Percentiles rank a stretch among this genome's conserved stretches.
Conservation (phyloP, 37 sponge, comb jelly and placozoan species). For the Dysidea cf. avara region DNA sequence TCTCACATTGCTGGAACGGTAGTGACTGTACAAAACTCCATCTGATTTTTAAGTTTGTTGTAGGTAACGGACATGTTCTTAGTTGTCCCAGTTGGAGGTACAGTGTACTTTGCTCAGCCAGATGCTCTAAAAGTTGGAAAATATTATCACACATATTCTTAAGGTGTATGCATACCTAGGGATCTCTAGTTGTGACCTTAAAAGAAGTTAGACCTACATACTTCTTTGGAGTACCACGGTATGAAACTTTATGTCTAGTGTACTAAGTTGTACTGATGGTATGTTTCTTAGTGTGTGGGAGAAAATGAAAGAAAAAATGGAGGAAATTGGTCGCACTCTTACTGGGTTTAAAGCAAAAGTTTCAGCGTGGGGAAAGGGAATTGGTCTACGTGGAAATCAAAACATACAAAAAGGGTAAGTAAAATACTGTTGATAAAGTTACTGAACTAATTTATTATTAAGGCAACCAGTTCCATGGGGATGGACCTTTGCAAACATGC, state of each 20-base stretch:
- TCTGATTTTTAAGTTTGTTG: no score
- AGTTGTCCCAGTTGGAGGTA: slow-evolving; percentile 22
- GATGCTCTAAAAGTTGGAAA: slow-evolving; percentile 84
- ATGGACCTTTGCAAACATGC: slow-evolving; percentile 61
- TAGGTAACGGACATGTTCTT: slow-evolving; percentile 70
- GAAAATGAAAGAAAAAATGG: slow-evolving; percentile 68
- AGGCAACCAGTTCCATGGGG: slow-evolving; percentile 61
- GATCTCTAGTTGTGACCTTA: slow-evolving; percentile 32
- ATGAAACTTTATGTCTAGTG: no score
- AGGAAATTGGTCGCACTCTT: slow-evolving; percentile 14
- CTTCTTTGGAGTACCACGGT: slow-evolving; percentile 88
- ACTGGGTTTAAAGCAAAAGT: slow-evolving; percentile 49
- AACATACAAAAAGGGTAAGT: slow-evolving; percentile 54
- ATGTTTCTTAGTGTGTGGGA: slow-evolving; percentile 59
- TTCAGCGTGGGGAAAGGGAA: slow-evolving; percentile 59
- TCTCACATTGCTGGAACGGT: slow-evolving; percentile 76
- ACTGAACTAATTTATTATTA: no score
- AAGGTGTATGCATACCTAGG: slow-evolving; percentile 48
- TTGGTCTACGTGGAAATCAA: slow-evolving; percentile 70
- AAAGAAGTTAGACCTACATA: slow-evolving; percentile 70
- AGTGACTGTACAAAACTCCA: no score
- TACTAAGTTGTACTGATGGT: no score
- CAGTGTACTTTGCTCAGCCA: slow-evolving; percentile 78
- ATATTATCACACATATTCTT: no score
- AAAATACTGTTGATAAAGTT: no score